Evolutionary conservation across 1,140 invertebrate species (phyloP), one percentile per base, ranked within the genome.

Genomic region (Psilanteris sp.): DNA sequence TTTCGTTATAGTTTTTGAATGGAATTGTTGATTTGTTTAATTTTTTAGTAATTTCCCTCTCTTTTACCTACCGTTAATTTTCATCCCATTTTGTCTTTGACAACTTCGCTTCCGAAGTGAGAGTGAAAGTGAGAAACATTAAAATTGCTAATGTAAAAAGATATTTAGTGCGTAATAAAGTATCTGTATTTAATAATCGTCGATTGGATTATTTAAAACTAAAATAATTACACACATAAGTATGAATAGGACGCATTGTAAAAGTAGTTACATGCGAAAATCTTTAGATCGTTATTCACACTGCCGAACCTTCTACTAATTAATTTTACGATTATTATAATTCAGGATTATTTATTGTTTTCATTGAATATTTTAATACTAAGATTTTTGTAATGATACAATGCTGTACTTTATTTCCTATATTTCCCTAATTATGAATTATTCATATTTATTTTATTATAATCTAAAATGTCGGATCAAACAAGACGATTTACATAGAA

Each of bases 311-410:
- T 86, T 87, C 79, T 84, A 86, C 83, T 81, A 79, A 80, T 83
- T 84, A 81, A 81, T 87, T 84, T 84, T 83, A 84, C 85, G 80
- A 83, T 84, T 84, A 79, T 85, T 84, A 26, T 70, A 54, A 79
- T 83, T 81, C 73, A 86, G 82, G 79, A 88, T 87, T 87, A 88
- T 88, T 88, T 88, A 88, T 88, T 88, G 86, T 88, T 88, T 85
- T 87, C 85, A 87, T 87, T 88, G 82, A 85, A 87, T 88, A 88
- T 88, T 88, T 88, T 88, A 88, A 88, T 88, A 87, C 84, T 87
- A 88, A 87, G 85, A 83, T 83, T 87, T 87, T 88, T 88, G 85
- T 88, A 88, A 87, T 78, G 85, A 87, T 78, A 68, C 9, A 15
- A n/a, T 32, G 8, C 0, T 43, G 54, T 24, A 3, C 24, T 43